Evolutionary conservation across 2,888 invertebrate species (phyloP).

Genomic region (Lasioglossum oenotherae): DNA sequence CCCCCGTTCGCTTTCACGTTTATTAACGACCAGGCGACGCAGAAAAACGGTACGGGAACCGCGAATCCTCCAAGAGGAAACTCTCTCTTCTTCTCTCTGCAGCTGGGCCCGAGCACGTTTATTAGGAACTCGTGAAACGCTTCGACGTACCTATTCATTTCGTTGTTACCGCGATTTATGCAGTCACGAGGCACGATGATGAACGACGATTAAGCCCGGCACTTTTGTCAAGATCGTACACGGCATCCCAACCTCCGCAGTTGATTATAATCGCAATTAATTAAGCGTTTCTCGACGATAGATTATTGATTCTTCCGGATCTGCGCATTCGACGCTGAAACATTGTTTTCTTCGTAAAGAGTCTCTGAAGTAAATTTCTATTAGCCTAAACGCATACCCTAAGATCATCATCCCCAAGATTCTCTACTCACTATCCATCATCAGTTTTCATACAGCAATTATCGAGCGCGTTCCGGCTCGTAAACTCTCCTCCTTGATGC

Average conservation of each 20-base stretch:
- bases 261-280: too few relatives aligned
- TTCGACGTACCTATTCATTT: constrained; percentile 53
- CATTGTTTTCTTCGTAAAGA: too few relatives aligned
- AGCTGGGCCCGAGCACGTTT: constrained; percentile 35
- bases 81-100: constrained; percentile 1
- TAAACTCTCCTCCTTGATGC: constrained; percentile 16
- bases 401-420: background rate
- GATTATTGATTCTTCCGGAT: too few relatives aligned
- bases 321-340: too few relatives aligned
- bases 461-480: constrained; percentile 19
- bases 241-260: too few relatives aligned
- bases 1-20: constrained; percentile 55
- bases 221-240: constrained; percentile 3
- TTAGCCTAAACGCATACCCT: background rate
- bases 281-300: too few relatives aligned
- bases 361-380: too few relatives aligned
- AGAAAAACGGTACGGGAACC: constrained; percentile 1
- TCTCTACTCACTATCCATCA: background rate
- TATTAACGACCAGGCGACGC: constrained; percentile 40
- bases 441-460: background rate
- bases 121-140: constrained; percentile 49
- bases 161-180: constrained; percentile 46
- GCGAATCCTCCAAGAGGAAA: constrained; percentile 56
- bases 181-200: constrained; percentile 33
- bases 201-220: constrained; percentile 18